Evolutionary conservation across 2,888 invertebrate species (phyloP).

Genomic region (Parthenolecanium corni): DNA sequence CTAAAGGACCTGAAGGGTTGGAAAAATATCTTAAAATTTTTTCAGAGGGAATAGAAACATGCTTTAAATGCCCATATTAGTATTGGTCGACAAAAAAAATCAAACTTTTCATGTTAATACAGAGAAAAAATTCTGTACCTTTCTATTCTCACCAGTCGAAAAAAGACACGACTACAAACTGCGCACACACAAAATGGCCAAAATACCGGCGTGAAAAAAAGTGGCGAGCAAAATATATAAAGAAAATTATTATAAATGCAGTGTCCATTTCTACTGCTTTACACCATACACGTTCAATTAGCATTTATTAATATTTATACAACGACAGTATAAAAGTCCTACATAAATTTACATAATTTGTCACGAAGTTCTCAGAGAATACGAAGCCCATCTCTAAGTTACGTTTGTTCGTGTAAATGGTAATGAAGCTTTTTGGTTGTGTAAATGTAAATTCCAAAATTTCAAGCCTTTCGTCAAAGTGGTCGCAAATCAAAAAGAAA

Average conservation of each 20-base stretch:
- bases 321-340: constrained; percentile 20
- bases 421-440: constrained; percentile 22
- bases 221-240: neutral
- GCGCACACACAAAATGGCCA: neutral
- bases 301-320: constrained; percentile 29
- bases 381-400: neutral
- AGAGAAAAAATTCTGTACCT: too few species aligned
- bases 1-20: too few species aligned
- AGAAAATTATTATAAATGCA: constrained; percentile 17
- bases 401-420: constrained; percentile 7
- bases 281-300: constrained; percentile 26
- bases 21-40: too few species aligned
- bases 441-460: constrained; percentile 19
- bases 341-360: constrained; percentile 23
- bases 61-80: too few species aligned
- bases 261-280: constrained; percentile 13
- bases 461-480: neutral
- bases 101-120: too few species aligned
- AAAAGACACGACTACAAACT: too few species aligned
- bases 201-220: too few species aligned
- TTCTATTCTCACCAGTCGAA: too few species aligned
- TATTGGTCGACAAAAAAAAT: too few species aligned
- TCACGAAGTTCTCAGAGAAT: constrained; percentile 5
- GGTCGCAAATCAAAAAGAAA: neutral
- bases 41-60: too few species aligned